A percentile compares a stretch with the other conserved stretches of the same genome.
Evolutionary conservation across 2,797 vertebrate species (phyloP).

Genomic region (Saxicola maurus): DNA sequence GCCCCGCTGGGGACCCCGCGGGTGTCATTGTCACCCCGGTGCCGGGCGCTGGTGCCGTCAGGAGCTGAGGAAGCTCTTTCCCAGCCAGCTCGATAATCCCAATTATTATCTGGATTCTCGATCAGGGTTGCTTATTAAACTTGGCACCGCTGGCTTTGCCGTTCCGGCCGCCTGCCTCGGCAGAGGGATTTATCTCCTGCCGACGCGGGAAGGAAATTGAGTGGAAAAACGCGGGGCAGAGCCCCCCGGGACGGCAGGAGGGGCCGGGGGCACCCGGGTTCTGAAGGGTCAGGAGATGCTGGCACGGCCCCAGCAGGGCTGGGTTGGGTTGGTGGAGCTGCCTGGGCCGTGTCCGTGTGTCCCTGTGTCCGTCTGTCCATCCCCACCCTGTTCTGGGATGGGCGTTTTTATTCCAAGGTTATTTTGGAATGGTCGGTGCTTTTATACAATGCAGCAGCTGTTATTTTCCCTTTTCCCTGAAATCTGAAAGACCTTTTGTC

Average conservation of each 20-base stretch:
- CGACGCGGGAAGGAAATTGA: conserved; percentile 40
- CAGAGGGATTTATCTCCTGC: conserved; percentile 33
- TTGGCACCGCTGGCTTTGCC: conserved; percentile 40
- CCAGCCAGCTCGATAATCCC: conserved; percentile 44
- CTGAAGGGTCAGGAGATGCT: background rate
- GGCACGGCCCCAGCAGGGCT: background rate
- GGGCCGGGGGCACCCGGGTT: background rate
- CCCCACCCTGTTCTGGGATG: fast-evolving
- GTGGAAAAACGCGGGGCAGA: conserved; percentile 13
- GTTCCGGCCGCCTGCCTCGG: conserved; percentile 50
- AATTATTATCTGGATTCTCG: conserved; percentile 46
- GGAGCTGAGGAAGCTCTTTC: background rate
- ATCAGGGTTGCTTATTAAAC: conserved; percentile 57
- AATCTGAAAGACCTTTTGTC: fast-evolving
- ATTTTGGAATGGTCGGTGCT: fast-evolving
- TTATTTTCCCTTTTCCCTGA: background rate
- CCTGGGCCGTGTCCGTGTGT: background rate
- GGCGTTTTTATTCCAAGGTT: fast-evolving
- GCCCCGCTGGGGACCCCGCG: fast-evolving
- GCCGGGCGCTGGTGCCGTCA: background rate
- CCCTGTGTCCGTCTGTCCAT: background rate
- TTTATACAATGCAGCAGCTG: fast-evolving
- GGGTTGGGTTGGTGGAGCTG: background rate
- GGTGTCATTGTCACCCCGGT: background rate
- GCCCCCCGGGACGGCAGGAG: background rate